A percentile compares a stretch with the other conserved stretches of the same genome.
Evolutionary conservation across 2,888 invertebrate species (phyloP).

Genomic region (Ramazzottius varieornatus): DNA sequence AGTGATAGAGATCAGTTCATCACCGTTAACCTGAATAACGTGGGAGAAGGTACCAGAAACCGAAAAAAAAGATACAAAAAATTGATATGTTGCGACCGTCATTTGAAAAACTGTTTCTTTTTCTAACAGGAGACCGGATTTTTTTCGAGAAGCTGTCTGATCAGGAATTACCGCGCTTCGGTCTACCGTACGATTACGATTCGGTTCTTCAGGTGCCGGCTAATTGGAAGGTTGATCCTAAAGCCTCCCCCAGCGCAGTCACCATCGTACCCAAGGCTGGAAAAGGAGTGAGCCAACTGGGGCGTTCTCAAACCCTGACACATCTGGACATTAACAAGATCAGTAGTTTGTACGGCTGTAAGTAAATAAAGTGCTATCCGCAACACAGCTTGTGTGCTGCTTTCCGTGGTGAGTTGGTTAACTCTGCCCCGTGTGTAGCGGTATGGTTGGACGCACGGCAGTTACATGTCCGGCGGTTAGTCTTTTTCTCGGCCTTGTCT

Average conservation of each 20-base stretch:
- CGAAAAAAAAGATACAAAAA: too few species aligned
- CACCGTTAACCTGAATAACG: not conserved
- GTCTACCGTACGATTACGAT: slow-evolving; percentile 1
- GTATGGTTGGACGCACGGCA: too few species aligned
- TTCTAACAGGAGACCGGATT: not conserved
- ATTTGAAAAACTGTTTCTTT: too few species aligned
- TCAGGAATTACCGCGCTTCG: not conserved
- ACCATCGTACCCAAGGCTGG: not conserved
- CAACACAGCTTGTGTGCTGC: too few species aligned
- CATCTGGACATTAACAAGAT: not conserved
- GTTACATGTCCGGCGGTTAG: too few species aligned
- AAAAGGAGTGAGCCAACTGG: not conserved
- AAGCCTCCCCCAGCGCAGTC: not conserved
- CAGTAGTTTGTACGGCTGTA: not conserved
- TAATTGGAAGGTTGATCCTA: not conserved
- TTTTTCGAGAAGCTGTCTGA: not conserved
- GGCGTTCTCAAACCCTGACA: not conserved
- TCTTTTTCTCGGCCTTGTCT: too few species aligned
- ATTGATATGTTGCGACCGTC: too few species aligned
- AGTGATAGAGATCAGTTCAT: not conserved
- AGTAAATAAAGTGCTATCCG: too few species aligned
- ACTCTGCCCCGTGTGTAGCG: too few species aligned
- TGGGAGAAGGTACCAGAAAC: not conserved
- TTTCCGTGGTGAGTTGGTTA: too few species aligned
- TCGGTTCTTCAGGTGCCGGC: not conserved